Evolutionary conservation across 2,113 vertebrate species (phyloP).

Genomic region (Spheniscus mendiculus): DNA sequence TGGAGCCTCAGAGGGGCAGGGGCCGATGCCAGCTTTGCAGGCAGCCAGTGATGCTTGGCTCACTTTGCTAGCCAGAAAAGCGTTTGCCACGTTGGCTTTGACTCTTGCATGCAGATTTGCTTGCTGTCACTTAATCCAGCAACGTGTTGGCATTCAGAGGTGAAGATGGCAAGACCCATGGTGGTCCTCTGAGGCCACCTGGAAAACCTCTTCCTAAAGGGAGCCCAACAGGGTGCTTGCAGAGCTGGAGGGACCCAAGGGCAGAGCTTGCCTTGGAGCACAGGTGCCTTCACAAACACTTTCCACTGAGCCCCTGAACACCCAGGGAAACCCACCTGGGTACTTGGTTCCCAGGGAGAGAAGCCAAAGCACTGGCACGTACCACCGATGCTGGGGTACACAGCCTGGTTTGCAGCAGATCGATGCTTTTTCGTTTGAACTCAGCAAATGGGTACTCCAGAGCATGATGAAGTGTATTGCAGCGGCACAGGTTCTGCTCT

Average conservation of each 20-base stretch:
- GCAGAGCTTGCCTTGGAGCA: background rate
- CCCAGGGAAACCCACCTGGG: rapidly evolving
- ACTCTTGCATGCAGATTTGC: background rate
- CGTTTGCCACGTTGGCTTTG: rapidly evolving
- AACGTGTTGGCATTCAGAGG: rapidly evolving
- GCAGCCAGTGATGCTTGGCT: background rate
- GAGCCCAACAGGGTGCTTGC: rapidly evolving
- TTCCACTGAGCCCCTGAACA: background rate
- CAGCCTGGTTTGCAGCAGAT: background rate
- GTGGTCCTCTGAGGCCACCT: background rate
- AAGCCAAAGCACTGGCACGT: background rate
- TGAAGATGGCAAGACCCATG: background rate
- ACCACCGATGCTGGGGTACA: rapidly evolving
- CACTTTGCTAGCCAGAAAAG: background rate
- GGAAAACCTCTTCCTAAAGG: background rate
- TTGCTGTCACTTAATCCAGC: background rate
- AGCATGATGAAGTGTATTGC: background rate
- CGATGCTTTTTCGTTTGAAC: background rate
- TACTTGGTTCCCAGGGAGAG: background rate
- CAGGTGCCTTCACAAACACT: background rate
- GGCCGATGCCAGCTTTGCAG: background rate
- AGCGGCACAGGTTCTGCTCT: background rate
- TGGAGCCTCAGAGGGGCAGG: rapidly evolving
- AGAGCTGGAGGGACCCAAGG: background rate
- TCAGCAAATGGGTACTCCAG: background rate